Percentiles rank a stretch among this genome's conserved stretches.
These are phyloP conservation scores for Ptychodera flava DNA, from an alignment of 35 echinoderm and acorn worm genomes.

Conservation along the genomic window DNA sequence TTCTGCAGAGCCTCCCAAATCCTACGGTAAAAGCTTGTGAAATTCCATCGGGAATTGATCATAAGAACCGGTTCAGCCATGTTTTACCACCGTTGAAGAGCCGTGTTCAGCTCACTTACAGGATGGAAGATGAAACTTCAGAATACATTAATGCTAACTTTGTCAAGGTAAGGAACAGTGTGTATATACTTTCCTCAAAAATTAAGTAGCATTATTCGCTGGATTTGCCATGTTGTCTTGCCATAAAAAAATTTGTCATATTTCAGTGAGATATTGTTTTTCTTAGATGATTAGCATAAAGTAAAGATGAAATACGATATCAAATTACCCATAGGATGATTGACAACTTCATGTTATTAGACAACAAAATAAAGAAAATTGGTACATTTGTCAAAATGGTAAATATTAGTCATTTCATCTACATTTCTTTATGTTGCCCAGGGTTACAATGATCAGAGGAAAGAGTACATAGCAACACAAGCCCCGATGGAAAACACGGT, in stretches of 20 bases:
- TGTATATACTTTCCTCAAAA: neutral
- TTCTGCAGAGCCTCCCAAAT: conserved; percentile 7
- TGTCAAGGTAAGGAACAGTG: neutral
- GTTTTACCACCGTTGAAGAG: neutral
- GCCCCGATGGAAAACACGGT: conserved; percentile 9
- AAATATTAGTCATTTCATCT: too few relatives aligned
- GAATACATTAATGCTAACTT: conserved; percentile 19
- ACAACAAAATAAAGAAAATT: too few relatives aligned
- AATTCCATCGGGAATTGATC: neutral
- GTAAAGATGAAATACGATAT: too few relatives aligned
- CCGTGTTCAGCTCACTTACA: neutral
- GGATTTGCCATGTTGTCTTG: neutral
- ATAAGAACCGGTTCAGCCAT: neutral
- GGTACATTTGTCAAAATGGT: too few relatives aligned
- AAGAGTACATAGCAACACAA: conserved; percentile 47
- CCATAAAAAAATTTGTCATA: neutral
- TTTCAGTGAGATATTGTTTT: neutral
- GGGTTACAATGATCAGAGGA: conserved; percentile 20
- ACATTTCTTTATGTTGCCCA: too few relatives aligned
- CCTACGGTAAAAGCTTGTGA: neutral
- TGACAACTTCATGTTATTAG: too few relatives aligned
- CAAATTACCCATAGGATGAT: too few relatives aligned
- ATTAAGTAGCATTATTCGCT: neutral
- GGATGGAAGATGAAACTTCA: neutral
- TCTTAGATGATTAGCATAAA: too few relatives aligned